These are phyloP conservation scores for Chascanopsetta lugubris DNA, from an alignment of 2,113 vertebrate species.

Conservation along the genomic window DNA sequence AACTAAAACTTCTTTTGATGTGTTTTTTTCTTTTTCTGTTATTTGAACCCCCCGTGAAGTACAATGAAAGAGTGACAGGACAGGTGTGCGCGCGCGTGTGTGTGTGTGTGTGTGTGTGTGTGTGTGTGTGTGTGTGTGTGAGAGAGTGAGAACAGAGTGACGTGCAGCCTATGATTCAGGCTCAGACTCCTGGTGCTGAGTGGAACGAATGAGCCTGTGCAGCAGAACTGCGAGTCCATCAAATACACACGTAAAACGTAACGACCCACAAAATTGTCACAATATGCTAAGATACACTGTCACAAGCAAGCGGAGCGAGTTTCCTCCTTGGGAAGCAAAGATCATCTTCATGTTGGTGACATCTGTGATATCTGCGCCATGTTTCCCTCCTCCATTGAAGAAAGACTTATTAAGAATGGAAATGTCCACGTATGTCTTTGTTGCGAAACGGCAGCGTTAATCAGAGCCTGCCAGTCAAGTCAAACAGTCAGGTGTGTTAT, in stretches of 20 bases:
- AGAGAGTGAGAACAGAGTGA: constrained; percentile 16
- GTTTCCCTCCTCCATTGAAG: neutral
- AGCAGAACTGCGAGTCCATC: constrained; percentile 6
- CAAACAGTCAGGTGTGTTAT: constrained; percentile 49
- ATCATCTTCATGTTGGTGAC: neutral
- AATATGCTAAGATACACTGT: neutral
- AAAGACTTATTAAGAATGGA: constrained; percentile 12
- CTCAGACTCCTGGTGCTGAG: constrained; percentile 10
- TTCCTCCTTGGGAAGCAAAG: neutral
- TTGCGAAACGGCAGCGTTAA: neutral
- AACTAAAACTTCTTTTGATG: too few relatives aligned
- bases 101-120: neutral
- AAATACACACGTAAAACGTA: constrained; percentile 16
- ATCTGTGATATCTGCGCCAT: neutral
- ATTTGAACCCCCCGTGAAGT: neutral
- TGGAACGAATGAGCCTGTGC: neutral
- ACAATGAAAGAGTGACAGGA: constrained; percentile 20
- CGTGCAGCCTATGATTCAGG: neutral
- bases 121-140: constrained; percentile 15
- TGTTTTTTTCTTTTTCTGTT: neutral
- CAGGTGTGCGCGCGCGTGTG: too few relatives aligned
- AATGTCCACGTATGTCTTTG: neutral
- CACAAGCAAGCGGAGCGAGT: neutral
- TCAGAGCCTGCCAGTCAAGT: constrained; percentile 50
- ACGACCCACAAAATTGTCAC: constrained; percentile 20